Evolutionary conservation across 2,888 invertebrate genomes (phyloP), one percentile per base, ranked within the genome.

Genomic region (Drosophila borealis): DNA sequence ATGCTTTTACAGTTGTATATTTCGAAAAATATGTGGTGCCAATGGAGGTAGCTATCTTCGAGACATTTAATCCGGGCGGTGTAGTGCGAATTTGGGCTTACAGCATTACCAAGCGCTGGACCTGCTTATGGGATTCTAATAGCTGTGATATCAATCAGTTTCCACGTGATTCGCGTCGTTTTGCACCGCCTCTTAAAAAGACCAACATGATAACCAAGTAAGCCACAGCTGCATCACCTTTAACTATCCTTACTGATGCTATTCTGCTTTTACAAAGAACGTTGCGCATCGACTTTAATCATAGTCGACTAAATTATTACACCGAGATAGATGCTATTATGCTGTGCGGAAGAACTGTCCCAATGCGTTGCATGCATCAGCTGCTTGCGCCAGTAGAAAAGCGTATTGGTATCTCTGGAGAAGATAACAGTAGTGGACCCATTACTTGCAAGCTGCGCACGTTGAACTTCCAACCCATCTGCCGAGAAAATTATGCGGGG

Each of bases 261-360:
- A 34, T 13, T 64, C 79, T 67, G 25, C 11, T 25, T 37, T 56
- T 67, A 2, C 9, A 34, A 90, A 97, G 97, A 89, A 94, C 96
- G 66, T 92, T 98, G 74, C 94, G 97, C 78, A 93, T 98, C 74
- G 98, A 98, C 92, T 96, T 98, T 88, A 96, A 97, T 92, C 97
- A 97, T 90, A 94, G 94, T 66, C 93, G 94, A 57, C 93, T 97
- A 55, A 95, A 96, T 44, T 98, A 98, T 91, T 98, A 98, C 90
- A 96, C 97, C 13, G 96, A 97, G 89, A 92, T 98, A 55, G 98
- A 98, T 93, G 97, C 97, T 14, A 95, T 98, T 2, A 92, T 96
- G 71, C 93, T 98, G 37, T 95, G 95, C 77, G 98, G 98, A 0
- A 94, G 93, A 55, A 92, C 91, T 36, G 90, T 90, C 5, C 90